Base-by-base conservation (phyloP, 2,797 vertebrate species). In the Mormyrus proboscirostris region DNA sequence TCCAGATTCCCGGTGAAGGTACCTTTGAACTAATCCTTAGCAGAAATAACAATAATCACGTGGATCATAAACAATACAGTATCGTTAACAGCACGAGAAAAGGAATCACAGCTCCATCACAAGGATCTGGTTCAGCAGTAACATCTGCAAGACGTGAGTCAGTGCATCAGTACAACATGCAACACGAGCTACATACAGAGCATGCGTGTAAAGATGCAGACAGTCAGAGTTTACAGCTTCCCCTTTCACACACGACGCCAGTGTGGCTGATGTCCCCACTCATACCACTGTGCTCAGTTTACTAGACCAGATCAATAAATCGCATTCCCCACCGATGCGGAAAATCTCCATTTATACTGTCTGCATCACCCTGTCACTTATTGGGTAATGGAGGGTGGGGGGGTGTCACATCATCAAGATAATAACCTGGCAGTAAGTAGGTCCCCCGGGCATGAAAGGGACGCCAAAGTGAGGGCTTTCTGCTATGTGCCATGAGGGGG, bases 291-390 rank as follows among this genome's bases (percentile, higher is more conserved):
- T 16, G 22, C 12, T 55, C n/a, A 62, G 59, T 84, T 57, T 16
- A 22, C 57, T 84, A 41, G 12, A 9, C 29, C 22, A 29, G 53
- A 89, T 86, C 29, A 14, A 89, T 50, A 59, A 86, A 89, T 6
- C 65, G 38, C 22, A 12, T 19, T 41, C 49, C 33, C 12, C 59
- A 29, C 12, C 3, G 22, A 53, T 25, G 82, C 7, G 9, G 65
- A 89, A 49, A 86, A 86, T 73, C 44, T 22, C n/a, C 53, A 89
- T 86, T 51, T 51, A 73, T 73, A 86, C 22, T 38, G 47, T 38
- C 44, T 50, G 3, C 41, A 38, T 59, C 41, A 19, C 57, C 88
- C 4, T 89, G 57, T 73, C 25, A 14, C 14, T 19, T 38, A 50
- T 16, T 19, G 14, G 55, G 38, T 47, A 83, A 44, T n/a, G 33